Evolutionary conservation across 2,113 vertebrate species (phyloP).

Genomic region (Cathartes aura): DNA sequence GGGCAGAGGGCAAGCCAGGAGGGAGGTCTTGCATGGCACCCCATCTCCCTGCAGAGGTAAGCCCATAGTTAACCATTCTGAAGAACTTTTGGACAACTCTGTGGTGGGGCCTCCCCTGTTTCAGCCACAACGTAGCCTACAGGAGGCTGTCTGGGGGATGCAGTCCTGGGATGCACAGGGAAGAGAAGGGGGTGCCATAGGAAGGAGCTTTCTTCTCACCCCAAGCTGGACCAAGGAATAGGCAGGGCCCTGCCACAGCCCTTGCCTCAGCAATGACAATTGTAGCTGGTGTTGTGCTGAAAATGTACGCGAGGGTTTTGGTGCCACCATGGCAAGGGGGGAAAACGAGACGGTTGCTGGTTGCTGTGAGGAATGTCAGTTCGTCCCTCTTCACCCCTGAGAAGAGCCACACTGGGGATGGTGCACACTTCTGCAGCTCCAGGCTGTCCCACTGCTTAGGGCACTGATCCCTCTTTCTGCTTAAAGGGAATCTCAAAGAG

Average conservation of each 20-base stretch:
- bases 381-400: accelerated
- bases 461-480: neutral
- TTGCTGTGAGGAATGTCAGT: neutral
- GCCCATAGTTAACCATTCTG: neutral
- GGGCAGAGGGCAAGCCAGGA: neutral
- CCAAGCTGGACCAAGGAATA: neutral
- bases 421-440: neutral
- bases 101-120: neutral
- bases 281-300: neutral
- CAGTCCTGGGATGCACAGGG: neutral
- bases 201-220: neutral
- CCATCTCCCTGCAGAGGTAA: neutral
- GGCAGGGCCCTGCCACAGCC: neutral
- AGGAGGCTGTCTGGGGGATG: neutral
- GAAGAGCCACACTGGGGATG: neutral
- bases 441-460: neutral
- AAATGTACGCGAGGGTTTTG: neutral
- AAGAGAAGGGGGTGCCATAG: neutral
- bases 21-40: neutral
- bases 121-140: accelerated
- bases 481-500: neutral
- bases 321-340: neutral
- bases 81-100: neutral
- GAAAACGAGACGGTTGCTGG: neutral
- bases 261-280: neutral